These are phyloP conservation scores for Microcaecilia unicolor DNA, from an alignment of 2,797 vertebrate species.

Conservation along the genomic window DNA sequence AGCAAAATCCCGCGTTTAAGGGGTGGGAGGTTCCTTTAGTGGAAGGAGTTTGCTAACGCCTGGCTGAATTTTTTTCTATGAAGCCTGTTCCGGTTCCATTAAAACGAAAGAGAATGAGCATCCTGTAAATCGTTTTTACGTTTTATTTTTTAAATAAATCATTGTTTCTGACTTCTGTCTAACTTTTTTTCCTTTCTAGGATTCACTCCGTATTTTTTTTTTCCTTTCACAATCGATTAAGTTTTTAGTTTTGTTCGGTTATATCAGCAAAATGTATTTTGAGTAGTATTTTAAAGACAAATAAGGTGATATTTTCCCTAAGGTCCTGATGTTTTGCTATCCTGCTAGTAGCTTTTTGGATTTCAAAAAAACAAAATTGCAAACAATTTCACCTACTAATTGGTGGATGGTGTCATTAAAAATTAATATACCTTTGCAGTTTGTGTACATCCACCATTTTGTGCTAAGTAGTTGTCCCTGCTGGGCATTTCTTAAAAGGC, in stretches of 20 bases:
- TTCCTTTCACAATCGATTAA: slow-evolving; percentile 34
- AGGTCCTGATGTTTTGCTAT: slow-evolving; percentile 22
- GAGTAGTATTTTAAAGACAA: slow-evolving; percentile 31
- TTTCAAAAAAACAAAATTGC: slow-evolving; percentile 36
- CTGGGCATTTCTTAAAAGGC: slow-evolving; percentile 44
- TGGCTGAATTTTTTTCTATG: slow-evolving; percentile 58
- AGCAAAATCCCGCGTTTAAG: slow-evolving; percentile 44
- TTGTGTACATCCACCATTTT: slow-evolving; percentile 50
- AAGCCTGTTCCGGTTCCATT: slow-evolving; percentile 56
- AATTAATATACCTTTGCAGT: slow-evolving; percentile 21
- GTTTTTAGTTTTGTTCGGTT: slow-evolving; percentile 28
- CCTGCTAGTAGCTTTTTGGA: slow-evolving; percentile 20
- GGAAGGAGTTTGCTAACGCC: slow-evolving; percentile 61
- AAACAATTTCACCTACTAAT: slow-evolving; percentile 36
- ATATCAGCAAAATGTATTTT: slow-evolving; percentile 26
- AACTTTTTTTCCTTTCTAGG: slow-evolving; percentile 57
- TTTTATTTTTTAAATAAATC: slow-evolving; percentile 76
- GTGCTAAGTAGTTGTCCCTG: slow-evolving; percentile 40
- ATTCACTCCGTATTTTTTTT: slow-evolving; percentile 46
- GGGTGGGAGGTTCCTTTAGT: slow-evolving; percentile 53
- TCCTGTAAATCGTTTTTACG: slow-evolving; percentile 58
- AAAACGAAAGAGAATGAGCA: slow-evolving; percentile 52
- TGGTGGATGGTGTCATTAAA: slow-evolving; percentile 45
- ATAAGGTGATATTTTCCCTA: slow-evolving; percentile 35
- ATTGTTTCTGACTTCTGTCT: slow-evolving; percentile 67